Evolutionary conservation across 2,888 invertebrate species (phyloP), one percentile per base, ranked within the genome.

Genomic region (Molorchus minor): DNA sequence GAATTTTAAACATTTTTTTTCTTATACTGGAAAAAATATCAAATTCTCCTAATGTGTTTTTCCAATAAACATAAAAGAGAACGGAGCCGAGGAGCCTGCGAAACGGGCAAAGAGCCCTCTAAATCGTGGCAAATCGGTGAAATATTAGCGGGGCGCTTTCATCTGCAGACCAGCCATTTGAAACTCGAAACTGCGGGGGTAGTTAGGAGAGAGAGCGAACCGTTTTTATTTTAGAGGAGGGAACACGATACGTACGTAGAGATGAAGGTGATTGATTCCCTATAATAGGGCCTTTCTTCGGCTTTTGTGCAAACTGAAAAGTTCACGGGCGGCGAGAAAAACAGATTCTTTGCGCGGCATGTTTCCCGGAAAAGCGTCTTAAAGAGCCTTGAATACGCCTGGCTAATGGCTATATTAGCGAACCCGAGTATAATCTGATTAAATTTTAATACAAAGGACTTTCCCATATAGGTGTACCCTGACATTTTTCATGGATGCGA

Each of bases 81-180:
- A 59, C 49, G 63, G 53, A 56, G 44, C 43, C 56, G 58, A 62
- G 58, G 62, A 54, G 65, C 47, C 56, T 57, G 25, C 46, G 47
- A 58, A 61, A 60, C 55, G 58, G 62, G 46, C n/a, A n/a, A n/a
- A n/a, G n/a, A n/a, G n/a, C n/a, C 52, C 64, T 62, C 49, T 62
- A 68, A 71, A 68, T 69, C 68, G 69, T 66, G 62, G 67, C 67
- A 74, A 75, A 74, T 74, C 72, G 72, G 64, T 75, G 70, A 75
- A 74, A 71, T 75, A 75, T 75, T 73, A 70, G 72, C 63, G 56
- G 46, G 62, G 74, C n/a, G n/a, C 74, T 74, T 74, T 75, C 75
- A 73, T 70, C 71, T 68, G 68, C 74, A 75, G 75, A 58, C 67
- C 63, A 58, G 64, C 65, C 64, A 65, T 64, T n/a, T 72, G 72